These are phyloP conservation scores for Anorthoa munda DNA, from an alignment of 2,888 invertebrate genomes.

Conservation along the genomic window DNA sequence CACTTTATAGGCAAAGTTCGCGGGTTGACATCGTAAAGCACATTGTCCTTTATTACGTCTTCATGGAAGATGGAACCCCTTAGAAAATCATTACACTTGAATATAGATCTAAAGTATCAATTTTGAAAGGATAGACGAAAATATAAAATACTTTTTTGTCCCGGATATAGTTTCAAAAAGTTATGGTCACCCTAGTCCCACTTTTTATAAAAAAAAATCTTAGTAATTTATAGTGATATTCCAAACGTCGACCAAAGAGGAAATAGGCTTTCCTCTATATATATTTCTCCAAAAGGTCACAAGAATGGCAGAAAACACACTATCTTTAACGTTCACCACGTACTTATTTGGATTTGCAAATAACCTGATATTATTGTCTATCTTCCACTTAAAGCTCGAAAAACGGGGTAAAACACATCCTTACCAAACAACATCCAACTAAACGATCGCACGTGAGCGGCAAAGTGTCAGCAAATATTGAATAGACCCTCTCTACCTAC, in stretches of 20 bases:
- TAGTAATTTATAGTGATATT: background rate
- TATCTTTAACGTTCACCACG: background rate
- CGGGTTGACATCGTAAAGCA: constrained; percentile 61
- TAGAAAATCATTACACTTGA: constrained; percentile 60
- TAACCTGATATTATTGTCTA: background rate
- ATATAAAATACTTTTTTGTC: constrained; percentile 30
- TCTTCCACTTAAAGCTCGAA: constrained; percentile 5
- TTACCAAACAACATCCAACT: constrained; percentile 32
- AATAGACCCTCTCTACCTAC: constrained; percentile 42
- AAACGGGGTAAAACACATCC: constrained; percentile 8
- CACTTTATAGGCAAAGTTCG: constrained; percentile 68
- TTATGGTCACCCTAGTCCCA: constrained; percentile 12
- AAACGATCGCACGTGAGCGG: constrained; percentile 31
- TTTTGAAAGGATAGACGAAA: constrained; percentile 30
- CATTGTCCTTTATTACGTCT: constrained; percentile 66
- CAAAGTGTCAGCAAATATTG: constrained; percentile 52
- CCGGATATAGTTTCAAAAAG: background rate
- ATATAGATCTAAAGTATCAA: constrained; percentile 55
- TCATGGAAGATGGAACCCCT: constrained; percentile 52
- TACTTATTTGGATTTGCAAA: constrained; percentile 1
- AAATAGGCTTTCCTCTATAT: too few relatives aligned
- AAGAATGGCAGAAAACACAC: constrained; percentile 8
- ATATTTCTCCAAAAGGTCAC: too few relatives aligned
- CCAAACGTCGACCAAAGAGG: background rate
- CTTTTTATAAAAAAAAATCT: too few relatives aligned